Percentiles rank a stretch among this genome's conserved stretches.
Conservation (phyloP, 1,140 invertebrate genomes). For the Calosoma granatense region DNA sequence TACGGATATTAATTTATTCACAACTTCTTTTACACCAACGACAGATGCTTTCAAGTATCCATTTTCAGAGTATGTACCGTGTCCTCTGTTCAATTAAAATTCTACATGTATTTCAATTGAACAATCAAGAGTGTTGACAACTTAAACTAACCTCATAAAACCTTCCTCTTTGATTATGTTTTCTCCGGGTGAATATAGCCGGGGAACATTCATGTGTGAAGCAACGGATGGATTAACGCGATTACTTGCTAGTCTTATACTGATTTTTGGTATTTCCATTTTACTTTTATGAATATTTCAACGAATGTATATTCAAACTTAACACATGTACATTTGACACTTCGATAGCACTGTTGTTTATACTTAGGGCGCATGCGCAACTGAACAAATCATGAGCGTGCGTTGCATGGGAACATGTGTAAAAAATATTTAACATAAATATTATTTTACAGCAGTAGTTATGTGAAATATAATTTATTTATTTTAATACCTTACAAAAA, state of each 20-base stretch:
- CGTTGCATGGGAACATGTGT: too few relatives aligned
- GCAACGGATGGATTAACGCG: constrained; percentile 43
- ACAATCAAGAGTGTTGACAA: too few relatives aligned
- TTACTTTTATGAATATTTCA: background rate
- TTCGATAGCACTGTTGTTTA: too few relatives aligned
- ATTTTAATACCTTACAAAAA: background rate
- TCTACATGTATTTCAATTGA: too few relatives aligned
- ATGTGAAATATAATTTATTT: too few relatives aligned
- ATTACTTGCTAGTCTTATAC: constrained; percentile 37
- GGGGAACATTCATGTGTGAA: constrained; percentile 42
- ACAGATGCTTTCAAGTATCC: constrained; percentile 81
- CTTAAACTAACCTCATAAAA: constrained; percentile 63
- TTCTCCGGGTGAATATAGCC: constrained; percentile 78
- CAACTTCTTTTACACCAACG: constrained; percentile 84
- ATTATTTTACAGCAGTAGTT: background rate
- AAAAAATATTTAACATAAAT: too few relatives aligned
- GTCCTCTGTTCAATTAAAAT: constrained; percentile 58
- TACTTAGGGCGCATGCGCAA: too few relatives aligned
- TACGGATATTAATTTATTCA: constrained; percentile 91
- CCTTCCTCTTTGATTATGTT: constrained; percentile 70
- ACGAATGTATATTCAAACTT: background rate
- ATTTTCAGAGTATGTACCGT: constrained; percentile 87
- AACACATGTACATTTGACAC: too few relatives aligned
- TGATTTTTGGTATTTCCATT: constrained; percentile 26
- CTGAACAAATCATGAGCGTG: background rate